Evolutionary conservation across 2,888 invertebrate species (phyloP).

Genomic region (Amblyteles armatorius): DNA sequence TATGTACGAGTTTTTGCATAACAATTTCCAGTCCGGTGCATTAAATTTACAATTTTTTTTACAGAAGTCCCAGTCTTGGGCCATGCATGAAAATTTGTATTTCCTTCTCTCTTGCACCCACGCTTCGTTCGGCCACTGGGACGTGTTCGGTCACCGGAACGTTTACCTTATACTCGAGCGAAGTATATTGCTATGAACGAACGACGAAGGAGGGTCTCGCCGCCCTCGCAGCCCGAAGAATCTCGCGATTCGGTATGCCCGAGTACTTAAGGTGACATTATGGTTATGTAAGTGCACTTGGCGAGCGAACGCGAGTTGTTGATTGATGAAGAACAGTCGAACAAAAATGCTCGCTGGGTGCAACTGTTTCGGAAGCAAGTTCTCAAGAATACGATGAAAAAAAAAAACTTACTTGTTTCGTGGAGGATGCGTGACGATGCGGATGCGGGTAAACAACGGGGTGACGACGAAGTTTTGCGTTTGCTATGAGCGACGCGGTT

Average conservation of each 20-base stretch:
- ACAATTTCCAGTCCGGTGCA: no score
- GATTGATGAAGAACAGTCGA: neutral
- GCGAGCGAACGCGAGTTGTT: neutral
- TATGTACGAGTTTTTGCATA: no score
- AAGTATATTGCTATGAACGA: neutral
- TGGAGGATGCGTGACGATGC: neutral
- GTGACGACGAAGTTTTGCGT: neutral
- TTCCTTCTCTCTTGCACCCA: no score
- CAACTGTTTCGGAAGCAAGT: neutral
- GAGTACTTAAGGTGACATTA: slow-evolving; percentile 14
- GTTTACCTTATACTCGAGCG: neutral
- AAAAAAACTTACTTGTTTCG: slow-evolving; percentile 18
- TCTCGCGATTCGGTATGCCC: neutral
- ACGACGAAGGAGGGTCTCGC: neutral
- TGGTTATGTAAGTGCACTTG: slow-evolving; percentile 16
- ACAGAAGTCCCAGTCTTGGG: no score
- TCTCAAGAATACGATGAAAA: neutral
- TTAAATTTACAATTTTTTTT: no score
- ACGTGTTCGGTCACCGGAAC: no score
- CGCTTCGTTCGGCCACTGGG: no score
- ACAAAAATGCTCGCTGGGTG: neutral
- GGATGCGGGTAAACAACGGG: neutral
- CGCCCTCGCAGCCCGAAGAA: neutral
- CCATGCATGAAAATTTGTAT: no score
- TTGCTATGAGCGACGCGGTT: neutral